Evolutionary conservation across 2,888 invertebrate genomes (phyloP), one percentile per base, ranked within the genome.

Genomic region (Sympetrum striolatum): DNA sequence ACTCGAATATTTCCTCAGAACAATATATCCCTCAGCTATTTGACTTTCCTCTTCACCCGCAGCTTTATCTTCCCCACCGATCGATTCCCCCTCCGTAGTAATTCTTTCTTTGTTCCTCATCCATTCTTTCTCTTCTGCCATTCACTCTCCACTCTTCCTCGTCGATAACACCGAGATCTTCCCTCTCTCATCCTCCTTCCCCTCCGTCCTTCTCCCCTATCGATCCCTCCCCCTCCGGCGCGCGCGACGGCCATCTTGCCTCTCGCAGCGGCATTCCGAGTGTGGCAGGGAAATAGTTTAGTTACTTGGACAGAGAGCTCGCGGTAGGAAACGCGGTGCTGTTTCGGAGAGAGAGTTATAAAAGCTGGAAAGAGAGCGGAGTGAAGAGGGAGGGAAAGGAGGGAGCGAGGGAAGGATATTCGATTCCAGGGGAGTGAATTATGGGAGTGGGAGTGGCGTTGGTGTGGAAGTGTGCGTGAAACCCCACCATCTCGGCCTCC

Each of bases 211-310:
- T 22, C 18, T 1, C 60, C 60, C 86, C 22, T 22, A 5, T 31
- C 64, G 31, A 22, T 31, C 48, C 10, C 81, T n/a, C 48, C 31
- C 48, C 48, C n/a, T 3, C 48, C 31, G 12, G n/a, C 37, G 60
- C 86, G 86, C 86, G 86, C 60, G 37, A 35, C 86, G 60, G 86
- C 86, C 86, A 86, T 86, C 60, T 86, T 86, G 86, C 39, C 25
- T 10, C 15, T 64, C 35, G 22, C 22, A 86, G 58, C 48, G 58
- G 82, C 58, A 48, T 81, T 48, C 25, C 58, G 60, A 60, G 64
- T 25, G 22, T 22, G 35, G 60, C 31, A n/a, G 22, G 86, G 60
- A 58, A 64, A 60, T 37, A 64, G 86, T 37, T 58, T 64, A 86
- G 86, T 60, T 60, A 86, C 60, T 60, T 58, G 86, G 37, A 37